phyloP scores from a whole-genome alignment of 53 echinoderm and acorn worm genomes.

The Mesocentrotus franciscanus region DNA sequence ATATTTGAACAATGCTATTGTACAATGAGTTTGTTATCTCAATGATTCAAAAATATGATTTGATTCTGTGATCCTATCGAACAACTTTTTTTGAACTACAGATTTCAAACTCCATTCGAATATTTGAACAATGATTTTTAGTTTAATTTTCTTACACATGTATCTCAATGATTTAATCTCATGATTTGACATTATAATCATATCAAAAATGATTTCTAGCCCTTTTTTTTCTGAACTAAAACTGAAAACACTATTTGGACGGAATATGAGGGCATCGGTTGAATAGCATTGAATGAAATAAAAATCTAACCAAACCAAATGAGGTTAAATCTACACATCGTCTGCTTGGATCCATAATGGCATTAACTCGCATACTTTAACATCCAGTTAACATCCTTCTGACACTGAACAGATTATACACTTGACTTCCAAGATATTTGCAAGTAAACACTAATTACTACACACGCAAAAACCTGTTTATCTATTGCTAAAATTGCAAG shows the following conservation, averaged over 20 bases:
- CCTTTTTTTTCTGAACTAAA: background rate
- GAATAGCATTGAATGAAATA: background rate
- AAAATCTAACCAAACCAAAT: background rate
- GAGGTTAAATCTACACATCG: background rate
- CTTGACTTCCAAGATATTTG: background rate
- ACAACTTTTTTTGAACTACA: too few species aligned
- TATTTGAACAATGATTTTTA: background rate
- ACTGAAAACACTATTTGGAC: background rate
- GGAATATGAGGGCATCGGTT: conserved; percentile 9
- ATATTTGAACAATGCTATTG: too few species aligned
- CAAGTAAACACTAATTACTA: background rate
- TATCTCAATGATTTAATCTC: background rate
- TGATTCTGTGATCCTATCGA: too few species aligned
- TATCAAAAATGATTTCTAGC: background rate
- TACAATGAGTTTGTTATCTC: too few species aligned
- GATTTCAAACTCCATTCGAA: too few species aligned
- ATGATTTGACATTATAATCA: background rate
- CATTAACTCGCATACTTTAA: too few species aligned
- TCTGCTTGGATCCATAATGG: too few species aligned
- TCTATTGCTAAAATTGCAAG: background rate
- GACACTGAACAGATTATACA: too few species aligned
- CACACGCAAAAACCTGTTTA: background rate
- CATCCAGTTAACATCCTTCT: too few species aligned
- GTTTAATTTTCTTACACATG: background rate
- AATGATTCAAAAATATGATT: too few species aligned